Conservation (phyloP, 64 coral and sea anemone species). For the Dendrophyllia cribrosa region DNA sequence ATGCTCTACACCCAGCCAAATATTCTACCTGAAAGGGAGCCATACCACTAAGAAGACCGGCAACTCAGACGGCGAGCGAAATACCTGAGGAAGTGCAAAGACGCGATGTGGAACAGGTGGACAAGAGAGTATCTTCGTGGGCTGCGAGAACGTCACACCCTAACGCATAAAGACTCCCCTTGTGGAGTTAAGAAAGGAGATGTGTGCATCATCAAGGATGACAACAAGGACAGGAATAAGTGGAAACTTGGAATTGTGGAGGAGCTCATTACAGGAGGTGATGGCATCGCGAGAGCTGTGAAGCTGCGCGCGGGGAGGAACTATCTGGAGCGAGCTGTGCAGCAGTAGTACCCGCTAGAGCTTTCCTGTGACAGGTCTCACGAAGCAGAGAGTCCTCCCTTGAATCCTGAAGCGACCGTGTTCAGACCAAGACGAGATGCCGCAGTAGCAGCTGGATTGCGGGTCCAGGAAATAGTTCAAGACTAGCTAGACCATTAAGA, state of each 20-base stretch:
- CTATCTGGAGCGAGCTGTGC: not conserved
- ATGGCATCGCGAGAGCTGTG: not conserved
- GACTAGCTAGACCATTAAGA: too few species aligned
- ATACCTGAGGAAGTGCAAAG: conserved; percentile 34
- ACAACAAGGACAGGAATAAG: conserved; percentile 22
- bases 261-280: not conserved
- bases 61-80: not conserved
- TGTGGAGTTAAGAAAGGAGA: conserved; percentile 8
- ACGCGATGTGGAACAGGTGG: conserved; percentile 41
- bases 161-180: not conserved
- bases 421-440: too few species aligned
- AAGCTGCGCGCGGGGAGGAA: not conserved
- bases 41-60: not conserved
- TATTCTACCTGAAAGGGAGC: conserved; percentile 1
- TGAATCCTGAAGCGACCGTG: too few species aligned
- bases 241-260: conserved; percentile 21
- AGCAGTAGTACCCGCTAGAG: not conserved
- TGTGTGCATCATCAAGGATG: conserved; percentile 6
- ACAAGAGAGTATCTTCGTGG: conserved; percentile 22
- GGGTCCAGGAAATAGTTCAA: too few species aligned
- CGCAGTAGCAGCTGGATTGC: too few species aligned
- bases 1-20: conserved; percentile 19
- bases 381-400: too few species aligned
- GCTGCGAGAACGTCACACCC: conserved; percentile 32
- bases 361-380: too few species aligned